Evolutionary conservation across 2,888 invertebrate species (phyloP).

Genomic region (Apocheima hispidaria): DNA sequence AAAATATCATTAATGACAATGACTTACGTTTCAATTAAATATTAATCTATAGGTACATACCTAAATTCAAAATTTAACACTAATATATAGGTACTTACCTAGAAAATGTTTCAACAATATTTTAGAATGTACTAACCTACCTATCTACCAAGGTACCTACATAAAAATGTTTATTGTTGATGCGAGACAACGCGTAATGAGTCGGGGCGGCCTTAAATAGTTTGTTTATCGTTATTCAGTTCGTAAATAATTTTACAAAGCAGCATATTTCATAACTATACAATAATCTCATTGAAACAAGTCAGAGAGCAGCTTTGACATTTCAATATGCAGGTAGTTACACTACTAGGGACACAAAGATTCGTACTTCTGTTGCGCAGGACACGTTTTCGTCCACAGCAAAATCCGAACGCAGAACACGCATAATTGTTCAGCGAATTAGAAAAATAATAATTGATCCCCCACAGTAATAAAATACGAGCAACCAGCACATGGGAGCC

Average conservation of each 20-base stretch:
- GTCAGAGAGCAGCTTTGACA: neutral
- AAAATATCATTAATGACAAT: too few species aligned
- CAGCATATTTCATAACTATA: too few species aligned
- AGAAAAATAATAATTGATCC: slow-evolving; percentile 61
- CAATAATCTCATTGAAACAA: neutral
- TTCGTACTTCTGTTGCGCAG: slow-evolving; percentile 26
- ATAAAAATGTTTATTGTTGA: too few species aligned
- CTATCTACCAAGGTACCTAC: too few species aligned
- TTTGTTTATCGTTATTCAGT: neutral
- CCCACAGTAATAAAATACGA: slow-evolving; percentile 70
- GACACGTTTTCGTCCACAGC: slow-evolving; percentile 15
- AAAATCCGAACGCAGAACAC: slow-evolving; percentile 5
- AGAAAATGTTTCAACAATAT: too few species aligned
- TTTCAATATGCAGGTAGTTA: neutral
- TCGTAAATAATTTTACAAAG: neutral
- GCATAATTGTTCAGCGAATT: slow-evolving; percentile 18
- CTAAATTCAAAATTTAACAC: too few species aligned
- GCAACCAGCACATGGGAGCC: slow-evolving; percentile 35
- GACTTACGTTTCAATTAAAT: too few species aligned
- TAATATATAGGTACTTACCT: too few species aligned
- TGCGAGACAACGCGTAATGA: too few species aligned
- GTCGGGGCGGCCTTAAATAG: too few species aligned
- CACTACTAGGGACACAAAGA: slow-evolving; percentile 11
- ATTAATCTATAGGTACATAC: too few species aligned
- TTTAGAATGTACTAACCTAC: too few species aligned